These are phyloP conservation scores for Carabus problematicus DNA, from an alignment of 2,888 invertebrate genomes.

Conservation along the genomic window DNA sequence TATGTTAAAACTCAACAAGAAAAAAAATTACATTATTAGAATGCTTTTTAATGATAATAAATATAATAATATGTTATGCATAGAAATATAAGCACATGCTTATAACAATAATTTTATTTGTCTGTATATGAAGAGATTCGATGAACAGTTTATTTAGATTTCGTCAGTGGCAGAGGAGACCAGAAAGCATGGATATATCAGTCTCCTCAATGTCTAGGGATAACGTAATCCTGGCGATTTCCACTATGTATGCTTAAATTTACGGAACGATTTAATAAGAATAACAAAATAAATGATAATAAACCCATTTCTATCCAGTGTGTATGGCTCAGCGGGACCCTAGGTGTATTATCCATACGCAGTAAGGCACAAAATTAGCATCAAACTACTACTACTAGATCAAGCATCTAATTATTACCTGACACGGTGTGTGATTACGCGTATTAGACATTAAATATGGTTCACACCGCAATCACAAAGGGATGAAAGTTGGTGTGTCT, in stretches of 20 bases:
- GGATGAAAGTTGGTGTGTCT: slow-evolving; percentile 14
- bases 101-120: too few relatives aligned
- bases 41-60: too few relatives aligned
- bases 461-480: slow-evolving; percentile 3
- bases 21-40: too few relatives aligned
- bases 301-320: slow-evolving; percentile 4
- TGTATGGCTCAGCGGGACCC: too few relatives aligned
- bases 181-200: slow-evolving; percentile 40
- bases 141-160: slow-evolving; percentile 28
- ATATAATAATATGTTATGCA: too few relatives aligned
- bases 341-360: too few relatives aligned
- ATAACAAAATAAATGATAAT: slow-evolving; percentile 30
- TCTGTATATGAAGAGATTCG: slow-evolving; percentile 11
- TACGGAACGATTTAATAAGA: slow-evolving; percentile 29
- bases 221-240: slow-evolving; percentile 36
- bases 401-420: slow-evolving; percentile 12
- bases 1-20: too few relatives aligned
- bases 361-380: neutral
- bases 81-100: too few relatives aligned
- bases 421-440: slow-evolving; percentile 6
- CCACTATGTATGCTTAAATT: slow-evolving; percentile 22
- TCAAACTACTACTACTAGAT: neutral
- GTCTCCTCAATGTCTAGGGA: slow-evolving; percentile 29
- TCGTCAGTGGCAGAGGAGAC: slow-evolving; percentile 22
- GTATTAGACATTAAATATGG: slow-evolving; percentile 15